Conservation (phyloP, 2,797 vertebrate genomes). For the Crocodylus rhombifer region DNA sequence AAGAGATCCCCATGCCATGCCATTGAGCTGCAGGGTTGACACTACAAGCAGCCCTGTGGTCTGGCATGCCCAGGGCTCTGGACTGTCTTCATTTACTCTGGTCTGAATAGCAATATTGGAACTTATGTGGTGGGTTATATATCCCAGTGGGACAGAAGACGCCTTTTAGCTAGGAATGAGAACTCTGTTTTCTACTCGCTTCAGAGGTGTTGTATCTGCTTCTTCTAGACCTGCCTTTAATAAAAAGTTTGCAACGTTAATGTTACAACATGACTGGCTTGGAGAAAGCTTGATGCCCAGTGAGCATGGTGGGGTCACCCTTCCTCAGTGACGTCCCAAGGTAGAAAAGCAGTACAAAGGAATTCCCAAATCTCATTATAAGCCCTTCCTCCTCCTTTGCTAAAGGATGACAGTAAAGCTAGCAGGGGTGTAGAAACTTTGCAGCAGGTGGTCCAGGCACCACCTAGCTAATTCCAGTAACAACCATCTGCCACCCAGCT, state of each 20-base stretch:
- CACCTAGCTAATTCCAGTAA: constrained; percentile 25
- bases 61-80: neutral
- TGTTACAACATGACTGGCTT: neutral
- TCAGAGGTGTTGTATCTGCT: neutral
- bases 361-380: neutral
- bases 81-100: neutral
- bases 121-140: neutral
- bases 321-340: rapidly evolving
- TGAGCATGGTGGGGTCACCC: neutral
- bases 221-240: neutral
- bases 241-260: neutral
- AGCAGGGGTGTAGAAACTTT: neutral
- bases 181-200: neutral
- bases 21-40: neutral
- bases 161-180: neutral
- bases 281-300: rapidly evolving
- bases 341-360: neutral
- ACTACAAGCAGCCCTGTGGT: neutral
- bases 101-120: neutral
- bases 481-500: constrained; percentile 6
- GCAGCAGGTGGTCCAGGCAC: neutral
- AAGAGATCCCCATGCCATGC: neutral
- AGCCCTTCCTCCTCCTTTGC: neutral
- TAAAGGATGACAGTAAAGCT: neutral
- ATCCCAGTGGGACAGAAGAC: neutral